These are phyloP conservation scores for Oceanodroma leucorhoa DNA, from an alignment of 2,797 vertebrate genomes.

Conservation along the genomic window DNA sequence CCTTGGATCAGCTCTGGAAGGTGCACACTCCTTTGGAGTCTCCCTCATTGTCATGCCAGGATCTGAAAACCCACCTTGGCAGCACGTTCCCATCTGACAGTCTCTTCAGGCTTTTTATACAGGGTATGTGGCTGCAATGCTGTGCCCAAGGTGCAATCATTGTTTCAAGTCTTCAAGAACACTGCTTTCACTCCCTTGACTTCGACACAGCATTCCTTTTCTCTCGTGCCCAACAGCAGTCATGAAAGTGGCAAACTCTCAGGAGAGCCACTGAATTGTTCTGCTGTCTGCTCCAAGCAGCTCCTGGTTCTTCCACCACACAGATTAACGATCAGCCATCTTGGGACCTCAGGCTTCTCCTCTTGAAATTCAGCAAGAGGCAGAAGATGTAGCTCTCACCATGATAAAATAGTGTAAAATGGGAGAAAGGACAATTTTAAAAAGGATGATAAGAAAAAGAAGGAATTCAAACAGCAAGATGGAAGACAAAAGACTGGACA, in stretches of 20 bases:
- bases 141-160: not conserved
- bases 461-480: not conserved
- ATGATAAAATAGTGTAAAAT: not conserved
- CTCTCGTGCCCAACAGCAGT: not conserved
- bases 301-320: not conserved
- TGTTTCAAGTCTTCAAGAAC: not conserved
- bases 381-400: not conserved
- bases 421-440: not conserved
- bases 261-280: not conserved
- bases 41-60: not conserved
- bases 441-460: not conserved
- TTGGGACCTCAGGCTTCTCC: not conserved
- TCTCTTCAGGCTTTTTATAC: not conserved
- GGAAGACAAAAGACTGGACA: not conserved
- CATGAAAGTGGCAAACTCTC: not conserved
- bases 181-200: not conserved
- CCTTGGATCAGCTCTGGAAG: not conserved
- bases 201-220: not conserved
- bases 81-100: not conserved
- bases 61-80: not conserved
- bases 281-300: not conserved
- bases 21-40: not conserved
- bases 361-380: not conserved
- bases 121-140: not conserved
- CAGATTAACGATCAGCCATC: not conserved